Evolutionary conservation across 2,113 vertebrate genomes (phyloP).

Genomic region (Otus sunia): DNA sequence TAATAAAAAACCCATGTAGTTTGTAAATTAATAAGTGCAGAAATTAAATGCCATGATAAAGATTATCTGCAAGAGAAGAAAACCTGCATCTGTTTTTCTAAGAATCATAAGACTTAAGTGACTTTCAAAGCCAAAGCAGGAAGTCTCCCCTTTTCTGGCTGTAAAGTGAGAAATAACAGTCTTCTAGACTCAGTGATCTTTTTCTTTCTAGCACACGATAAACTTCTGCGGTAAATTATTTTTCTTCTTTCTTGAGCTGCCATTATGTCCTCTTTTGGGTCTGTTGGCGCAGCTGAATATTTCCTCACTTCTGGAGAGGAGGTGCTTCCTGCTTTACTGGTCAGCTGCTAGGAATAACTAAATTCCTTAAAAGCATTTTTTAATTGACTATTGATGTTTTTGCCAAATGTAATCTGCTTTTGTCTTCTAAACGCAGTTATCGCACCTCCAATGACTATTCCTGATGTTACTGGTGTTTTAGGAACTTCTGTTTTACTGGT

Average conservation of each 20-base stretch:
- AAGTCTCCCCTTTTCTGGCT: not conserved
- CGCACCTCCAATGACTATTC: constrained; percentile 60
- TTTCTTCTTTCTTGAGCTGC: not conserved
- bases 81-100: not conserved
- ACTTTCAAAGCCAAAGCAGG: not conserved
- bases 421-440: constrained; percentile 27
- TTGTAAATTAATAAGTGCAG: not conserved
- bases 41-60: not conserved
- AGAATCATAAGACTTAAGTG: not conserved
- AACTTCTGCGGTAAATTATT: not conserved
- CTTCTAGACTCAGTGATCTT: not conserved
- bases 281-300: not conserved
- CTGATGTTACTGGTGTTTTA: constrained; percentile 43
- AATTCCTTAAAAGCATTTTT: not conserved
- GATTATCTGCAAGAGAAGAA: not conserved
- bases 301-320: not conserved
- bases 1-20: not conserved
- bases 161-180: not conserved
- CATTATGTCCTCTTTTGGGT: not conserved
- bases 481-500: constrained; percentile 81
- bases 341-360: not conserved
- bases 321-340: not conserved
- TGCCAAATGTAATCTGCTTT: not conserved
- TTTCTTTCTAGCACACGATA: not conserved
- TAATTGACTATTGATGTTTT: not conserved